phyloP scores from a whole-genome alignment of 35 echinoderm and acorn worm species.

The Lytechinus pictus region DNA sequence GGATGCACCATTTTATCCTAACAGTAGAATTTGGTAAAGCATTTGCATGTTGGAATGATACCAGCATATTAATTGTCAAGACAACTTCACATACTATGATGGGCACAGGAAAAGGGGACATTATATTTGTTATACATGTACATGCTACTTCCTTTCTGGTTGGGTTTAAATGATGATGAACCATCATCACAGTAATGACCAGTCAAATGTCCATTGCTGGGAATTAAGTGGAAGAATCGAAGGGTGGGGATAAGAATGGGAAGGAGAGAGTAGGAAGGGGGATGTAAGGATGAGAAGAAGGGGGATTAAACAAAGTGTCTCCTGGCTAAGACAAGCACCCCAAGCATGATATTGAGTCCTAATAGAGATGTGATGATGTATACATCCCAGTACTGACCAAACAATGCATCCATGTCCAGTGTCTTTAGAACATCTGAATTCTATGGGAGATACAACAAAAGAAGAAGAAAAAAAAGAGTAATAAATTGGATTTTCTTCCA shows the following conservation, averaged over 20 bases:
- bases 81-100: no score
- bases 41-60: no score
- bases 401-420: constrained; percentile 57
- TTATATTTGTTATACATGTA: no score
- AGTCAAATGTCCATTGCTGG: background rate
- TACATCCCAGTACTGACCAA: constrained; percentile 89
- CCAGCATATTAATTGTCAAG: no score
- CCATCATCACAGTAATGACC: background rate
- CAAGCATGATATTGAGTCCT: constrained; percentile 82
- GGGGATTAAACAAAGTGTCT: constrained; percentile 67
- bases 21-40: no score
- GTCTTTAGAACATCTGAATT: constrained; percentile 59
- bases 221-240: background rate
- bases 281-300: background rate
- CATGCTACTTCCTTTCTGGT: no score
- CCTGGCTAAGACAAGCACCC: constrained; percentile 71
- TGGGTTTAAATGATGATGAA: no score
- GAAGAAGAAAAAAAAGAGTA: background rate
- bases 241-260: background rate
- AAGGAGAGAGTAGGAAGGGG: background rate
- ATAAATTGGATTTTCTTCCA: background rate
- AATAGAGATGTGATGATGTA: constrained; percentile 82
- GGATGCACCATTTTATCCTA: no score
- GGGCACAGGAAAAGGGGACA: no score
- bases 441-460: constrained; percentile 27